phyloP scores from a whole-genome alignment of 2,888 invertebrate species.

The Pyrrhosoma nymphula region DNA sequence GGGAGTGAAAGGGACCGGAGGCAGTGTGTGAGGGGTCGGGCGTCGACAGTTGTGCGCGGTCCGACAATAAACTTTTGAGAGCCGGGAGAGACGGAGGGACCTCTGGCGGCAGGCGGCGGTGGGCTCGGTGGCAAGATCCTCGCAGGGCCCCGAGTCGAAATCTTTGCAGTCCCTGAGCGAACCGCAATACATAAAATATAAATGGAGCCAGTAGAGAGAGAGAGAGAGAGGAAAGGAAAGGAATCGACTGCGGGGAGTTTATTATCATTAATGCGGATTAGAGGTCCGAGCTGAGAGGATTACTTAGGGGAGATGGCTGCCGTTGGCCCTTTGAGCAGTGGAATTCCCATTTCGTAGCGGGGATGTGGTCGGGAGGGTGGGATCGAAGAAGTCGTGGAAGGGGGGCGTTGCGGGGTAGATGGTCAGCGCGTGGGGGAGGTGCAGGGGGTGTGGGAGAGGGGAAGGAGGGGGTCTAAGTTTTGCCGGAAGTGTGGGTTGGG shows the following conservation, averaged over 20 bases:
- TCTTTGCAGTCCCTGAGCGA: slow-evolving; percentile 1
- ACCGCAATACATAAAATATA: slow-evolving; percentile 21
- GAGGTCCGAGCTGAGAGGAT: slow-evolving; percentile 22
- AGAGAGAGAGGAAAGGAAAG: neutral
- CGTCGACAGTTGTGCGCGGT: neutral
- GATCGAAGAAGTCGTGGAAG: neutral
- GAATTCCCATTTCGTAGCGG: neutral
- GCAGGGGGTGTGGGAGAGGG: neutral
- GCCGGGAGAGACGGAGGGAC: neutral
- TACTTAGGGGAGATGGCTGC: neutral
- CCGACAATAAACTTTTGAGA: slow-evolving; percentile 1
- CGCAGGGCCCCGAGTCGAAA: neutral
- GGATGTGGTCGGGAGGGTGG: neutral
- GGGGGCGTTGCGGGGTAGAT: neutral
- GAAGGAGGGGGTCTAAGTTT: neutral
- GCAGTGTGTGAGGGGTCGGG: neutral
- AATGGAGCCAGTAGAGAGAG: neutral
- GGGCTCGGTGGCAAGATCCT: neutral
- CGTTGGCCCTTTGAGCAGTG: neutral
- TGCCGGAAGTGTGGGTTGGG: neutral
- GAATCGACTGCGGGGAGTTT: slow-evolving; percentile 18
- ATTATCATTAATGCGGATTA: slow-evolving; percentile 39
- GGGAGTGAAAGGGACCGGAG: neutral
- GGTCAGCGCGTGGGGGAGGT: neutral
- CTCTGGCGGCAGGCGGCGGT: neutral